Evolutionary conservation across 2,888 invertebrate genomes (phyloP).

Genomic region (Hydropsyche betteni): DNA sequence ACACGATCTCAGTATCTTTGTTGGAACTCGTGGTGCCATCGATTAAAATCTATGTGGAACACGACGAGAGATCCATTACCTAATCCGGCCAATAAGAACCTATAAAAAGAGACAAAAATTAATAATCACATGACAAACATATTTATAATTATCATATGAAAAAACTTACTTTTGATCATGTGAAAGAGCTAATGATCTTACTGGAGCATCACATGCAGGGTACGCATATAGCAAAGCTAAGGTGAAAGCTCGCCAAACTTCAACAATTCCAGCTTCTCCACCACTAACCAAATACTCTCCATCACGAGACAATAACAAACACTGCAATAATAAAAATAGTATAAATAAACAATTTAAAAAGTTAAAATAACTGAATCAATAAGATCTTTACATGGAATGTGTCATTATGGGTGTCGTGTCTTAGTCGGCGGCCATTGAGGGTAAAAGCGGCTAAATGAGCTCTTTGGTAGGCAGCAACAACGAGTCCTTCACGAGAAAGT

Average conservation of each 20-base stretch:
- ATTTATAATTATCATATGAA: constrained; percentile 20
- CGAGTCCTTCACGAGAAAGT: constrained; percentile 95
- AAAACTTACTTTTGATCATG: constrained; percentile 94
- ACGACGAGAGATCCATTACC: constrained; percentile 98
- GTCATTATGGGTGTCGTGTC: constrained; percentile 93
- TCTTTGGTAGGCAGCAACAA: constrained; percentile 92
- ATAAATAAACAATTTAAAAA: constrained; percentile 24
- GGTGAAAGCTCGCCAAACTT: constrained; percentile 98
- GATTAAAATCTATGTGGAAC: constrained; percentile 99
- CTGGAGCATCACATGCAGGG: constrained; percentile 95
- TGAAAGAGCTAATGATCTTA: constrained; percentile 92
- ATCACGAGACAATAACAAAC: constrained; percentile 92
- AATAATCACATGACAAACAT: neutral
- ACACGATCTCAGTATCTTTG: constrained; percentile 78
- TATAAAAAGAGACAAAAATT: constrained; percentile 60
- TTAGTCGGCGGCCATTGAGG: constrained; percentile 88
- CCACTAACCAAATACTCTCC: constrained; percentile 99
- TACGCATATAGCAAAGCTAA: constrained; percentile 97
- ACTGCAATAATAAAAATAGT: constrained; percentile 66
- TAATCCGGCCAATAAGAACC: constrained; percentile 95
- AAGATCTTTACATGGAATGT: constrained; percentile 81
- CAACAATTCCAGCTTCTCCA: constrained; percentile 95
- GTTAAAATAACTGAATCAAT: constrained; percentile 30
- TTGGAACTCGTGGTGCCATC: constrained; percentile 97
- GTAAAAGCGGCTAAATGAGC: constrained; percentile 95